Conservation (phyloP, 2,888 invertebrate species). For the Dryadula phaetusa region DNA sequence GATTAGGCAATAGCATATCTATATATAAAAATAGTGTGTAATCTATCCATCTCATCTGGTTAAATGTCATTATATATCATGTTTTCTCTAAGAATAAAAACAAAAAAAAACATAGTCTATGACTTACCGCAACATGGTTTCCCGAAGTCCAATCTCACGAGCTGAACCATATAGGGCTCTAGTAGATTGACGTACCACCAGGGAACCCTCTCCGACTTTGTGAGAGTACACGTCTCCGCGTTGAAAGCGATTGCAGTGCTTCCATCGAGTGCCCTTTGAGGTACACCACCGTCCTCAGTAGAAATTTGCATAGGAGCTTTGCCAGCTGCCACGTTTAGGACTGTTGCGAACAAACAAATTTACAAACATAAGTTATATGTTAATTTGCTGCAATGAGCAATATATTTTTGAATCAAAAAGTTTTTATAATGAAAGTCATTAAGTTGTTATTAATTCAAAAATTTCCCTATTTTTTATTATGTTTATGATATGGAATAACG, state of each 20-base stretch:
- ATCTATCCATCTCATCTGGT: no score
- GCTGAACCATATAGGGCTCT: slow-evolving; percentile 97
- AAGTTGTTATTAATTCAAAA: background rate
- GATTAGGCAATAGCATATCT: no score
- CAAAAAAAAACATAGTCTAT: slow-evolving; percentile 12
- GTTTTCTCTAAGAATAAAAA: background rate
- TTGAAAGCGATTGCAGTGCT: slow-evolving; percentile 93
- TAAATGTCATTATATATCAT: no score
- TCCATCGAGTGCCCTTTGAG: slow-evolving; percentile 96
- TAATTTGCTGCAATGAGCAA: no score
- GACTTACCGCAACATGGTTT: slow-evolving; percentile 95
- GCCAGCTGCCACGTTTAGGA: slow-evolving; percentile 96
- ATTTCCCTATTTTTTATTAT: background rate
- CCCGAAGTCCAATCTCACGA: slow-evolving; percentile 95
- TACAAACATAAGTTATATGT: no score
- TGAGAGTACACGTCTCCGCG: slow-evolving; percentile 93
- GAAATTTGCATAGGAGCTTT: slow-evolving; percentile 98
- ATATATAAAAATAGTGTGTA: no score
- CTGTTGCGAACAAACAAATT: slow-evolving; percentile 77
- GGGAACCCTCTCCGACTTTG: slow-evolving; percentile 91
- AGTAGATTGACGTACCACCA: slow-evolving; percentile 98
- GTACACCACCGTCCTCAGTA: slow-evolving; percentile 92
- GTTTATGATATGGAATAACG: background rate
- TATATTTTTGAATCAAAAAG: background rate
- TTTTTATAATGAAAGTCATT: background rate